A percentile compares a stretch with the other conserved stretches of the same genome.
phyloP scores from a whole-genome alignment of 2,888 invertebrate species.

The Ophion costatus region DNA sequence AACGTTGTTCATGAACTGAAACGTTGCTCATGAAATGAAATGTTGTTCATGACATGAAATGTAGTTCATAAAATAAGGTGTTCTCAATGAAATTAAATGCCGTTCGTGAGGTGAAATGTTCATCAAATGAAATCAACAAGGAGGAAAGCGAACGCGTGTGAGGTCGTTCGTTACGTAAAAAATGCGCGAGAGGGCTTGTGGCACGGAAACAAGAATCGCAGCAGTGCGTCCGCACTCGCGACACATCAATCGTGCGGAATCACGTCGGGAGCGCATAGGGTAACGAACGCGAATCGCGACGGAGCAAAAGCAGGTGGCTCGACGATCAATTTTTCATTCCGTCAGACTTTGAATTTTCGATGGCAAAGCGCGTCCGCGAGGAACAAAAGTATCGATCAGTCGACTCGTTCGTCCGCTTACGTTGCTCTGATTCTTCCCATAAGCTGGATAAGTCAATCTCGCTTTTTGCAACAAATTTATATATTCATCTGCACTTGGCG shows the following conservation, averaged over 20 bases:
- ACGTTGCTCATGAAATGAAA: too few relatives aligned
- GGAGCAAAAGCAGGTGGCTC: conserved; percentile 17
- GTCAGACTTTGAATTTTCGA: conserved; percentile 32
- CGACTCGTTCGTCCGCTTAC: background rate
- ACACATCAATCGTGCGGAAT: conserved; percentile 1
- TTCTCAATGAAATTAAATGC: too few relatives aligned
- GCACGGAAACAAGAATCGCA: background rate
- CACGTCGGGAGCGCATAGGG: background rate
- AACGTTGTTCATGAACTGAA: too few relatives aligned
- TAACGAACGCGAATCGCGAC: conserved; percentile 16
- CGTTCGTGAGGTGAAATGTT: too few relatives aligned
- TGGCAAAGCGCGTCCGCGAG: conserved; percentile 11
- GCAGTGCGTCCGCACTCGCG: too few relatives aligned
- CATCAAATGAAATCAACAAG: too few relatives aligned
- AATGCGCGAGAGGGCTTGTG: too few relatives aligned
- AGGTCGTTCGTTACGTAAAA: too few relatives aligned
- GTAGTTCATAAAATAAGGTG: too few relatives aligned
- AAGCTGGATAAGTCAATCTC: background rate
- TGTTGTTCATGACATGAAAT: too few relatives aligned
- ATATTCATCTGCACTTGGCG: too few relatives aligned
- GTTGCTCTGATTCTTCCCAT: background rate
- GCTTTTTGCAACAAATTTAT: background rate
- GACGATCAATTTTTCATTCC: conserved; percentile 26
- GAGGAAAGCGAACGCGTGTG: too few relatives aligned
- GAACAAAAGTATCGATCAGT: conserved; percentile 10